Conservation (phyloP, 2,888 invertebrate genomes). For the Lampropteryx suffumata region DNA sequence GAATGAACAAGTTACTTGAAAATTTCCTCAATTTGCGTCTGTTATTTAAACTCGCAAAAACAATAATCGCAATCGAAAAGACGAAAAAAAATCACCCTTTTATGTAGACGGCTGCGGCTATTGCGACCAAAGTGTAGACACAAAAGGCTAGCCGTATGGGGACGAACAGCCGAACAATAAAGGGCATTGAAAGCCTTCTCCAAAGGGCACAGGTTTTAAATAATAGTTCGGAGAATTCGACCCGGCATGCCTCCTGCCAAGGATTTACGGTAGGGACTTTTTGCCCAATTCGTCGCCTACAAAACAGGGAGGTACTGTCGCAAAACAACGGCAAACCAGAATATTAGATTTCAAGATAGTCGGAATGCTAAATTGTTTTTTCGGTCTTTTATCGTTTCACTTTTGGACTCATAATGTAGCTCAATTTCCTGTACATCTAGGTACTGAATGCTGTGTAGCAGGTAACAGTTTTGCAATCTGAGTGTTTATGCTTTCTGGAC, state of each 20-base stretch:
- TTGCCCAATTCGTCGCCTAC: constrained; percentile 51
- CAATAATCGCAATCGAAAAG: constrained; percentile 24
- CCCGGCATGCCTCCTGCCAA: constrained; percentile 46
- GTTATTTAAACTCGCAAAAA: constrained; percentile 14
- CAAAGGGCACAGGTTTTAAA: constrained; percentile 65
- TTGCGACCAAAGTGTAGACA: constrained; percentile 43
- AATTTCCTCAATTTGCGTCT: constrained; percentile 6
- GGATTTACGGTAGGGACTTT: constrained; percentile 53
- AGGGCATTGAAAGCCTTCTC: constrained; percentile 55
- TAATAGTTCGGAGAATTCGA: constrained; percentile 60
- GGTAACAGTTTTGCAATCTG: too few species aligned
- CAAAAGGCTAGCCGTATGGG: constrained; percentile 51
- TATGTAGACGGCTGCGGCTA: constrained; percentile 29
- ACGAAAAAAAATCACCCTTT: constrained; percentile 20
- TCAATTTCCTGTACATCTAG: too few species aligned
- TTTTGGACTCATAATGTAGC: too few species aligned
- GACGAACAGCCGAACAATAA: constrained; percentile 50
- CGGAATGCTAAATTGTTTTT: neutral
- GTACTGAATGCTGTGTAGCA: too few species aligned
- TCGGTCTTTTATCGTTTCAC: too few species aligned
- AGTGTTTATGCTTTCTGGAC: too few species aligned
- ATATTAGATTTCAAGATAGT: constrained; percentile 36
- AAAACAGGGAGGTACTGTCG: constrained; percentile 24
- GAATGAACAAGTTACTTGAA: neutral
- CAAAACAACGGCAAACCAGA: constrained; percentile 37